These are phyloP conservation scores for Yponomeuta malinellus DNA, from an alignment of 2,888 invertebrate species.

Conservation along the genomic window DNA sequence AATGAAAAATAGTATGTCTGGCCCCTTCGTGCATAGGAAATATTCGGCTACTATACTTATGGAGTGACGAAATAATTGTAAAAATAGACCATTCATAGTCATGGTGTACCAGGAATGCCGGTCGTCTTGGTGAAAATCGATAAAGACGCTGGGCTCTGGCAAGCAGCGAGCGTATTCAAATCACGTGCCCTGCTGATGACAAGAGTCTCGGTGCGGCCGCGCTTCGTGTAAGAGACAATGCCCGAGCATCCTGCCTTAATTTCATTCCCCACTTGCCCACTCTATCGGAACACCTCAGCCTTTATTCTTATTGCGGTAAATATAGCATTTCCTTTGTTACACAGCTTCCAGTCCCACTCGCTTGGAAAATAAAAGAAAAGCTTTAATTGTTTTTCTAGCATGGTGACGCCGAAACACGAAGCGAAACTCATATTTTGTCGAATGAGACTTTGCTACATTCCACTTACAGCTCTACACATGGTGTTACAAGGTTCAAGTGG, in stretches of 20 bases:
- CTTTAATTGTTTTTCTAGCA: neutral
- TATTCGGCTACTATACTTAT: too few relatives aligned
- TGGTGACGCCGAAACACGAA: neutral
- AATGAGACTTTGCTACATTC: neutral
- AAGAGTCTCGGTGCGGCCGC: constrained; percentile 13
- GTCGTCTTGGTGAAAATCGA: neutral
- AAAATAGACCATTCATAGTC: too few relatives aligned
- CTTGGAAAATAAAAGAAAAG: neutral
- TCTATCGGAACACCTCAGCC: neutral
- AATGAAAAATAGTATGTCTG: too few relatives aligned
- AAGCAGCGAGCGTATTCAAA: constrained; percentile 25
- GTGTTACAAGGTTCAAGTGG: constrained; percentile 7
- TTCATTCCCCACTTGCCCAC: neutral
- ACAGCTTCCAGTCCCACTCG: neutral
- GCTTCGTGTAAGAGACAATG: neutral
- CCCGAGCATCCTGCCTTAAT: neutral
- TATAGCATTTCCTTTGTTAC: neutral
- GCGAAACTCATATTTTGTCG: neutral
- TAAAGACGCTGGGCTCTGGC: neutral
- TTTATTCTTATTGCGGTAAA: neutral
- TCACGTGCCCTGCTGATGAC: constrained; percentile 30
- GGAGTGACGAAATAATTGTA: too few relatives aligned
- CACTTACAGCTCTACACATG: neutral
- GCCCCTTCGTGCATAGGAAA: too few relatives aligned
- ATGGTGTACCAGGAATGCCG: neutral